Evolutionary conservation across 2,113 vertebrate species (phyloP), one percentile per base, ranked within the genome.

Genomic region (Mus spicilegus): DNA sequence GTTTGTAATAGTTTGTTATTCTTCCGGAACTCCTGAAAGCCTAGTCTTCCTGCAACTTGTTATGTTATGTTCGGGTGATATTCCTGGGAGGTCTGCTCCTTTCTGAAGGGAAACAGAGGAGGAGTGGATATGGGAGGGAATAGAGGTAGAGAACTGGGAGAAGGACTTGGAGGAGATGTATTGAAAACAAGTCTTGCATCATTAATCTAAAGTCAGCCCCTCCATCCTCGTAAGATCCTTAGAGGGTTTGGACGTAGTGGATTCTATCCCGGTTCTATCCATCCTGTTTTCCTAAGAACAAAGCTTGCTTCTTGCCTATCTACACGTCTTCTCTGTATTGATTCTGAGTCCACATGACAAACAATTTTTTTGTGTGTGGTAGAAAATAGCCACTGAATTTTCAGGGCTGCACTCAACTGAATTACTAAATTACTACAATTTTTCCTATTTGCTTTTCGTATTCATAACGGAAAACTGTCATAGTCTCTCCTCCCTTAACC

Each of bases 391-490:
- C 46, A 92, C 39, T 73, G n/a, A 88, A 75, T 76, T 95, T 95
- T 90, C 8, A 67, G 69, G 65, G 51, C 78, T 70, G 8, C 61
- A 73, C 12, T 89, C 54, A 88, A 82, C 84, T 81, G 56, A 87
- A 94, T 95, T 51, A 96, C 11, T 91, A 87, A 87, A 94, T 94
- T 73, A 94, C 17, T 87, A 85, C 91, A 89, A 91, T 89, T 87
- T 13, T 93, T 28, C n/a, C 51, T 95, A 33, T 89, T 89, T 95
- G 73, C 82, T 42, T 95, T 94, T 73, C 8, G 3, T 81, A 49
- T 30, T 7, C 54, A 26, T 89, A 93, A 93, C 7, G 91, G 36
- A 94, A 97, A 90, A 93, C 36, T 46, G 24, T 33, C 13, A 87
- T 90, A 65, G 46, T 94, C 61, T 91, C 94, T 94, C 81, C n/a